Percentiles rank a stretch among this genome's conserved stretches.
phyloP scores from a whole-genome alignment of 2,113 vertebrate genomes.

The Scomber japonicus region DNA sequence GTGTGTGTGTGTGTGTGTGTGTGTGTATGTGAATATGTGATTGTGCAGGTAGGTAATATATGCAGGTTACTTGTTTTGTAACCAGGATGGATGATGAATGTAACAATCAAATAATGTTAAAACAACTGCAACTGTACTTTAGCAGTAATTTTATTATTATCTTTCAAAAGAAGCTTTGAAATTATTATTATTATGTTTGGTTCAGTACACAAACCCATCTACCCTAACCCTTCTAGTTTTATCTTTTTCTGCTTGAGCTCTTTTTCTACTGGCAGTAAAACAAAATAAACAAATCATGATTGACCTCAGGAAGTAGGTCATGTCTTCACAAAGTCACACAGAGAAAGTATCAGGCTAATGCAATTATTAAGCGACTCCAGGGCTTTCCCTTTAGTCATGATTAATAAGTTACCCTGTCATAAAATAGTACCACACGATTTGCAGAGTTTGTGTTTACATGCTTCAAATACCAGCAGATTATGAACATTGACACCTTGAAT shows the following conservation, averaged over 20 bases:
- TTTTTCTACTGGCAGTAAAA: background rate
- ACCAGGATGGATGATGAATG: constrained; percentile 1
- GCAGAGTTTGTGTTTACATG: background rate
- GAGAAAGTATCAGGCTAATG: background rate
- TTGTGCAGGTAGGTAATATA: background rate
- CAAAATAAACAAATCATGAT: background rate
- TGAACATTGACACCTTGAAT: too few species aligned
- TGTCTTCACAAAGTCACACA: background rate
- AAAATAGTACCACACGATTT: background rate
- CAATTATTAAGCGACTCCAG: background rate
- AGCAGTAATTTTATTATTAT: background rate
- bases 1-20: background rate
- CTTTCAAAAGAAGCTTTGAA: background rate
- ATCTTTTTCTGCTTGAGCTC: background rate
- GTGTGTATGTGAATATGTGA: constrained; percentile 1
- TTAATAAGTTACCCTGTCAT: constrained; percentile 3
- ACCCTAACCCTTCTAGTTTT: background rate
- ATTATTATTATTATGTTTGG: background rate
- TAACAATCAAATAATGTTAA: too few species aligned
- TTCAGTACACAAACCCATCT: background rate
- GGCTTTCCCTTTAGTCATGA: background rate
- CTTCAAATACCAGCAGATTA: too few species aligned
- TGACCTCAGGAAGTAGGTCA: background rate
- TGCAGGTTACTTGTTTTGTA: constrained; percentile 13
- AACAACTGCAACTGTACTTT: background rate